These are phyloP conservation scores for Apodemia zela DNA, from an alignment of 2,888 invertebrate genomes.

Conservation along the genomic window DNA sequence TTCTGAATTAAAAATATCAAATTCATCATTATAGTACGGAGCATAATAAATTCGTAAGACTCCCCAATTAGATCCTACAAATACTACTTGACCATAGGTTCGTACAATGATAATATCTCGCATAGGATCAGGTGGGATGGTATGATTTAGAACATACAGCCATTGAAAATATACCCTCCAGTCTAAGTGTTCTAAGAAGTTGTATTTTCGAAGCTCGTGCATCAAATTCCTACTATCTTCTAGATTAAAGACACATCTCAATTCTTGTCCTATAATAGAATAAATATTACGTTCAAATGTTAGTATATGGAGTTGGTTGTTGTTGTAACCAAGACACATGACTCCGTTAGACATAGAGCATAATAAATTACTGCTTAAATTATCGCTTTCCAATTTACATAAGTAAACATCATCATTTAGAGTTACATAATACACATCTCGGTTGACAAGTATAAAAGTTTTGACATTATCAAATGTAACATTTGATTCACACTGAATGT, in stretches of 20 bases:
- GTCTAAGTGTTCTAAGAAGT: slow-evolving; percentile 55
- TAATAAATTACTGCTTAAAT: slow-evolving; percentile 34
- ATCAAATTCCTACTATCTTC: slow-evolving; percentile 41
- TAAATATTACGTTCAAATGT: slow-evolving; percentile 42
- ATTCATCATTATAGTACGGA: slow-evolving; percentile 46
- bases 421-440: slow-evolving; percentile 44
- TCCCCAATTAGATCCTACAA: slow-evolving; percentile 59
- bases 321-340: slow-evolving; percentile 46
- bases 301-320: slow-evolving; percentile 41
- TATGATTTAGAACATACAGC: slow-evolving; percentile 46
- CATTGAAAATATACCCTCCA: slow-evolving; percentile 58
- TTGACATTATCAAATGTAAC: slow-evolving; percentile 45
- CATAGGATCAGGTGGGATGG: slow-evolving; percentile 47
- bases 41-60: slow-evolving; percentile 54
- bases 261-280: slow-evolving; percentile 35
- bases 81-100: slow-evolving; percentile 55
- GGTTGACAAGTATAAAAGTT: slow-evolving; percentile 41
- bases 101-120: slow-evolving; percentile 48
- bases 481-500: slow-evolving; percentile 31
- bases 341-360: slow-evolving; percentile 38
- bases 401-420: slow-evolving; percentile 45
- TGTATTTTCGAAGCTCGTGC: slow-evolving; percentile 41
- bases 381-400: slow-evolving; percentile 35
- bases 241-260: slow-evolving; percentile 37
- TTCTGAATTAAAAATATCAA: slow-evolving; percentile 48